Evolutionary conservation across 2,797 vertebrate genomes (phyloP), one percentile per base, ranked within the genome.

Genomic region (Acanthopagrus latus): DNA sequence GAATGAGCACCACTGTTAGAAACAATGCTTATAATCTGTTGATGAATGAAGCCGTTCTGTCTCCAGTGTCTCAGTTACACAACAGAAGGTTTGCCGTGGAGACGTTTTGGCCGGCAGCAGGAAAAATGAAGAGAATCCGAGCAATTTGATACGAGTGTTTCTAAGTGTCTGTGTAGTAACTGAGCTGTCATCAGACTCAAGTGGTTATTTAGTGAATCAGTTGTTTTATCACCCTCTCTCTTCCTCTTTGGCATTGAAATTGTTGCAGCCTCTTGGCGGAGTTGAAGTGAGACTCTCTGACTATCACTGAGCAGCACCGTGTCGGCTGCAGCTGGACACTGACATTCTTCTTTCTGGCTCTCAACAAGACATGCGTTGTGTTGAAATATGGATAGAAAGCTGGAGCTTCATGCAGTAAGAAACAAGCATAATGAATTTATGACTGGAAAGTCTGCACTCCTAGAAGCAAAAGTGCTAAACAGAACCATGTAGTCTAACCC

Each of bases 31-130:
- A 21, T 23, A 25, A 60, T 55, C 55, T 65, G 47, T 48, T 14
- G 13, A 52, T 60, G 38, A 78, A 64, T 60, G 8, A 13, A 69
- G 68, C 46, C 59, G 1, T 29, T 65, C 29, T 23, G 21, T 46
- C 48, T 52, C 5, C 27, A 66, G 56, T 23, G 64, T 13, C 48
- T 70, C 55, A 2, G 25, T 57, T 52, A 58, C n/a, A 73, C 17
- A 59, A 21, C 25, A 83, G 63, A 89, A 46, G 63, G 23, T 57
- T 67, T 25, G 25, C 41, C 75, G 57, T 76, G 60, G 41, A 7
- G 16, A 75, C 2, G 8, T 33, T 68, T 56, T 55, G 23, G 38
- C 52, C 1, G 7, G 33, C 55, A 59, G 5, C 33, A 69, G 52
- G 72, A 60, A 64, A 71, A 78, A 64, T 58, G 12, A 56, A 23